Evolutionary conservation across 2,888 invertebrate species (phyloP), one percentile per base, ranked within the genome.

Genomic region (Chymomyza amoena): DNA sequence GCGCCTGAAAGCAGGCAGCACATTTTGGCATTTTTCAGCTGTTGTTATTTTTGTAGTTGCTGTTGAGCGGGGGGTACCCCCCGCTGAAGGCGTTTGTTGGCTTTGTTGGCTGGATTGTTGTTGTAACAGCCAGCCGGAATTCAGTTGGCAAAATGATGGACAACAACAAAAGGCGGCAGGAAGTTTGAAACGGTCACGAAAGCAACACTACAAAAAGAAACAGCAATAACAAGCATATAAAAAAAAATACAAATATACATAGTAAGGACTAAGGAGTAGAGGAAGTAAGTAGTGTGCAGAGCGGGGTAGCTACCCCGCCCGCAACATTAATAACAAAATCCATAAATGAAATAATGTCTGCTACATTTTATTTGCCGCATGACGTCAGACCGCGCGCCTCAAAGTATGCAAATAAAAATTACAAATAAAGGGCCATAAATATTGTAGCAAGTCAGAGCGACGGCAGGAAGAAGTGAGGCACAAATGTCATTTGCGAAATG

Each of bases 21-120:
- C 82, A 79, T 84, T 83, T 83, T 87, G 82, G 87, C 84, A 87
- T 87, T 87, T 82, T 62, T 70, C 57, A 69, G 62, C 64, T 64
- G n/a, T 39, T 51, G 61, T 66, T 65, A 28, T 69, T 32, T 32
- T 32, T 32, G 32, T 32, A 72, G 28, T 65, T 69, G 50, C 25
- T 51, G 54, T 67, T 70, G 7, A 32, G 9, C 0, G 32, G n/a
- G n/a, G n/a, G n/a, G n/a, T n/a, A 32, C 32, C 32, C 32, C 9
- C 32, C 32, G 70, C 54, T n/a, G n/a, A 61, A 66, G 74, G 65
- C 66, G 65, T 62, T 56, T 56, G 56, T 4, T 66, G 80, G 78
- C 82, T 80, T 85, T 87, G 87, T 87, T 82, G 87, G n/a, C n/a
- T n/a, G n/a, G n/a, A n/a, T n/a, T n/a, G n/a, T n/a, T 87, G 87